Conservation (phyloP, 2,797 vertebrate species). For the Tachyglossus aculeatus region DNA sequence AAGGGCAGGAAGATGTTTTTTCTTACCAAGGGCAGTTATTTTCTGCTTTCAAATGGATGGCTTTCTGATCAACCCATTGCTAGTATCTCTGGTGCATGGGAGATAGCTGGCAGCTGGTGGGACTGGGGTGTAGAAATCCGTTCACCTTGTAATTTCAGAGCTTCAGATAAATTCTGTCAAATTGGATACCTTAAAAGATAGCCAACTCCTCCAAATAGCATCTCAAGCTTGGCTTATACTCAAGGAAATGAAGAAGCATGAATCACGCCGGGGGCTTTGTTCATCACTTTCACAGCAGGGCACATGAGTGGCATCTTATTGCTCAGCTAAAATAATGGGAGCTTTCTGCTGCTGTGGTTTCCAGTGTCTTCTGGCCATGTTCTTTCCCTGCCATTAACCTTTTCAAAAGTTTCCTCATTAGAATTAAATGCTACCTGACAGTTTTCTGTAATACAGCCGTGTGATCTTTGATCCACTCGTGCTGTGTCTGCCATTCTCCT, state of each 20-base stretch:
- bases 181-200: neutral
- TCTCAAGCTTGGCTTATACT: neutral
- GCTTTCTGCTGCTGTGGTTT: neutral
- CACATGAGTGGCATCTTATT: neutral
- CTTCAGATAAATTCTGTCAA: neutral
- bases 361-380: neutral
- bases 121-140: neutral
- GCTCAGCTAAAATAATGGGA: neutral
- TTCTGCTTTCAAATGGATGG: constrained; percentile 6
- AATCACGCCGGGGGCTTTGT: neutral
- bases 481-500: constrained; percentile 1
- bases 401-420: constrained; percentile 4
- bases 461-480: constrained; percentile 22
- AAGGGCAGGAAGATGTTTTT: neutral
- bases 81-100: neutral
- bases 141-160: neutral
- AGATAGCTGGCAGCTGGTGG: neutral
- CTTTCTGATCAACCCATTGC: neutral
- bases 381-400: constrained; percentile 21
- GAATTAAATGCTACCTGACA: constrained; percentile 14
- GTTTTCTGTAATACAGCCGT: constrained; percentile 7
- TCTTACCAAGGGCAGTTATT: neutral
- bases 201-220: neutral
- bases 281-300: neutral
- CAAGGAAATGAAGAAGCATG: neutral